Evolutionary conservation across 2,888 invertebrate genomes (phyloP).

Genomic region (Eueremaeus valkanovi): DNA sequence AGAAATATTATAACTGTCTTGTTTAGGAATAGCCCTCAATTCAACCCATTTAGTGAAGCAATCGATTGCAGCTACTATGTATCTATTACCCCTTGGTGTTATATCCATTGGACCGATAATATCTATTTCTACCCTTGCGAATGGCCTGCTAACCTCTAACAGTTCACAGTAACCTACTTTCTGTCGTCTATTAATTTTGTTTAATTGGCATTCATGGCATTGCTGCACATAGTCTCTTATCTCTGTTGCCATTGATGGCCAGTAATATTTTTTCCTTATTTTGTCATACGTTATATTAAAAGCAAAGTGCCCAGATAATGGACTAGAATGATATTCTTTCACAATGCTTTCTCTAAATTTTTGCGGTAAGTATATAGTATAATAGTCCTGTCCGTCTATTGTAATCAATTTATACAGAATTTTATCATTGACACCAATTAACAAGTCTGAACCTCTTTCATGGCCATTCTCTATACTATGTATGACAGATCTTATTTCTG

Average conservation of each 20-base stretch:
- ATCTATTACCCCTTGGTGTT: neutral
- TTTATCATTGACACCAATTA: neutral
- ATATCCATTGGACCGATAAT: neutral
- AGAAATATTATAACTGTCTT: neutral
- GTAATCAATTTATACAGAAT: neutral
- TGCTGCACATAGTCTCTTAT: neutral
- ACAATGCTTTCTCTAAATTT: neutral
- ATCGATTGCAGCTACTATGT: neutral
- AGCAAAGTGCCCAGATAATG: neutral
- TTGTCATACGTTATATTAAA: neutral
- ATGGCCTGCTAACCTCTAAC: neutral
- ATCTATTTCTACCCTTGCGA: neutral
- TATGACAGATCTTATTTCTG: neutral
- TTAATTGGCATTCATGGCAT: slow-evolving; percentile 4
- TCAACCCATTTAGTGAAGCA: neutral
- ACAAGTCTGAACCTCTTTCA: neutral
- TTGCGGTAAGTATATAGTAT: neutral
- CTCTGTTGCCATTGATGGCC: neutral
- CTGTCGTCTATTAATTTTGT: neutral
- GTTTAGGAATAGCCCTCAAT: neutral
- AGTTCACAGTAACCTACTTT: neutral
- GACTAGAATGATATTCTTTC: neutral
- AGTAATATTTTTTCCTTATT: neutral
- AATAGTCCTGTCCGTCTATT: neutral
- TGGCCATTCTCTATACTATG: neutral